Base-by-base conservation (phyloP, 2,797 vertebrate genomes). In the Falco naumanni region DNA sequence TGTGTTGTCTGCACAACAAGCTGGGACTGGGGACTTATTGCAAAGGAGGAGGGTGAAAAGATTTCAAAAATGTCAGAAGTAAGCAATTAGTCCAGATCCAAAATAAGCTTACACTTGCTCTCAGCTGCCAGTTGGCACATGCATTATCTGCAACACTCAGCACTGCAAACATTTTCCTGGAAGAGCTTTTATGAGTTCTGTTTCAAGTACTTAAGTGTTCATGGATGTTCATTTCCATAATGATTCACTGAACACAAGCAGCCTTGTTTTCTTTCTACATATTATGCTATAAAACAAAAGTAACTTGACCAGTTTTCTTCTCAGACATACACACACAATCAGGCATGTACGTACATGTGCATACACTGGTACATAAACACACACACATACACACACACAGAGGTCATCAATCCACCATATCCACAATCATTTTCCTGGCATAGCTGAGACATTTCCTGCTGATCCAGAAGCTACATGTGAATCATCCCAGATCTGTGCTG, bases 71-170 rank as follows among this genome's bases (percentile, higher is more conserved):
- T 63, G 81, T 63, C 84, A 94, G 95, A 93, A 81, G 66, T 75
- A 85, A 89, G 68, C 78, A 94, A 83, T 83, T 75, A 95, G 56
- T 19, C 45, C 71, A 64, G 56, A n/a, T 89, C 68, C 90, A 93
- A 76, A 92, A 68, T 22, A 59, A 95, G 86, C 48, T 92, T 26
- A 13, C 56, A 16, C 39, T 84, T 16, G 64, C 33, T 71, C 57
- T 90, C 56, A 31, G 31, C 20, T 2, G 41, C 64, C 95, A 89
- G 41, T 16, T 92, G 90, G 94, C 94, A 82, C 37, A 41, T 0
- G 13, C 13, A 2, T 9, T 78, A 31, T 85, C 82, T 89, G 66
- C 64, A 34, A 60, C 4, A 13, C 88, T 93, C 81, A 90, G 86
- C 51, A 39, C 81, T 29, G 60, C 34, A 75, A 89, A 66, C 20